These are phyloP conservation scores for Lasioglossum morio DNA, from an alignment of 2,888 invertebrate species.

Conservation along the genomic window DNA sequence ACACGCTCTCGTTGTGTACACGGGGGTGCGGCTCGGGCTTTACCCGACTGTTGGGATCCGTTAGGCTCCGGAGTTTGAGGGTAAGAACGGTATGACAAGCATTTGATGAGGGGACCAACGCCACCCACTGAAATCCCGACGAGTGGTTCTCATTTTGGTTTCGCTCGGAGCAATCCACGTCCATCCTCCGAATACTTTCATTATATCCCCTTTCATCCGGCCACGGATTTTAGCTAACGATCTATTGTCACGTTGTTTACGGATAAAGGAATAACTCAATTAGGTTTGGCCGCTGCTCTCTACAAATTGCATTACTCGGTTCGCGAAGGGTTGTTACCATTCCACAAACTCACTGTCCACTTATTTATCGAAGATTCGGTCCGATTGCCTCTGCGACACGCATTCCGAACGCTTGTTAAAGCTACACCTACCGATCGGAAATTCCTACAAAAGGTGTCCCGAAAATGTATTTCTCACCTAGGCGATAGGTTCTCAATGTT, in stretches of 20 bases:
- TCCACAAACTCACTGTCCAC: background rate
- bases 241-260: constrained; percentile 7
- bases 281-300: background rate
- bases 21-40: constrained; percentile 77
- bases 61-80: constrained; percentile 77
- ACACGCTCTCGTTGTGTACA: constrained; percentile 66
- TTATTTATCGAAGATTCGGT: background rate
- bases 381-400: background rate
- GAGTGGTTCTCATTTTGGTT: constrained; percentile 76
- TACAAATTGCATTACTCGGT: background rate
- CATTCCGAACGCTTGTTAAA: background rate
- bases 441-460: too few species aligned
- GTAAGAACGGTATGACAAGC: constrained; percentile 83
- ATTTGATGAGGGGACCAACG: constrained; percentile 82
- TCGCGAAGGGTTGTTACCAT: background rate
- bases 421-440: too few species aligned
- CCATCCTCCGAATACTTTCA: background rate
- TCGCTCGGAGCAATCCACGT: constrained; percentile 5
- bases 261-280: background rate
- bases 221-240: constrained; percentile 10
- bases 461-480: too few species aligned
- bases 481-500: background rate
- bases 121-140: constrained; percentile 81
- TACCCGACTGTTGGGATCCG: constrained; percentile 78
- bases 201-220: background rate